Percentiles rank a stretch among this genome's conserved stretches.
These are phyloP conservation scores for Leguminivora glycinivorella DNA, from an alignment of 1,140 invertebrate species.

Conservation along the genomic window DNA sequence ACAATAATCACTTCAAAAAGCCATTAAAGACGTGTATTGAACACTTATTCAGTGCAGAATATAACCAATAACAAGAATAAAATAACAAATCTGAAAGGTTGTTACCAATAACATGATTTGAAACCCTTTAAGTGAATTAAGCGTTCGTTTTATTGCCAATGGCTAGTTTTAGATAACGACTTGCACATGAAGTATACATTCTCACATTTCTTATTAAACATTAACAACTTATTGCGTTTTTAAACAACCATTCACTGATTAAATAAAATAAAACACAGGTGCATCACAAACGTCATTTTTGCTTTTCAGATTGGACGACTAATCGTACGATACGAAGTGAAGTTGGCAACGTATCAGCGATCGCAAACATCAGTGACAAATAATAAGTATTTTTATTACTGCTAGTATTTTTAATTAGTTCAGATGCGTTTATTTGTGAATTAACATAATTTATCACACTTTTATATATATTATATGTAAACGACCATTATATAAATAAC, in stretches of 20 bases:
- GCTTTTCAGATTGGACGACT: slow-evolving; percentile 27
- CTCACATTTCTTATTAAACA: slow-evolving; percentile 6
- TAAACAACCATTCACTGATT: slow-evolving; percentile 20
- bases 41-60: not conserved
- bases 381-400: not conserved
- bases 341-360: not conserved
- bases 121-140: slow-evolving; percentile 19
- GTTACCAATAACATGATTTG: slow-evolving; percentile 23
- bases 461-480: no score
- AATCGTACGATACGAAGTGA: slow-evolving; percentile 3
- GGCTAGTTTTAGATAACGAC: not conserved
- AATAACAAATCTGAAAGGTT: slow-evolving; percentile 29
- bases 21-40: not conserved
- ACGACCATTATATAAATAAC: not conserved
- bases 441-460: no score
- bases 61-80: slow-evolving; percentile 24
- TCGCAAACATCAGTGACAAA: not conserved
- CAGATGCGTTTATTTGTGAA: no score
- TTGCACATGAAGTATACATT: slow-evolving; percentile 8
- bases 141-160: not conserved
- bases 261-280: slow-evolving; percentile 29
- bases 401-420: not conserved
- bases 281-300: slow-evolving; percentile 25
- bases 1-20: not conserved
- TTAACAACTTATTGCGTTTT: slow-evolving; percentile 23